Conservation (phyloP, 2,113 vertebrate species). For the Numenius arquata region DNA sequence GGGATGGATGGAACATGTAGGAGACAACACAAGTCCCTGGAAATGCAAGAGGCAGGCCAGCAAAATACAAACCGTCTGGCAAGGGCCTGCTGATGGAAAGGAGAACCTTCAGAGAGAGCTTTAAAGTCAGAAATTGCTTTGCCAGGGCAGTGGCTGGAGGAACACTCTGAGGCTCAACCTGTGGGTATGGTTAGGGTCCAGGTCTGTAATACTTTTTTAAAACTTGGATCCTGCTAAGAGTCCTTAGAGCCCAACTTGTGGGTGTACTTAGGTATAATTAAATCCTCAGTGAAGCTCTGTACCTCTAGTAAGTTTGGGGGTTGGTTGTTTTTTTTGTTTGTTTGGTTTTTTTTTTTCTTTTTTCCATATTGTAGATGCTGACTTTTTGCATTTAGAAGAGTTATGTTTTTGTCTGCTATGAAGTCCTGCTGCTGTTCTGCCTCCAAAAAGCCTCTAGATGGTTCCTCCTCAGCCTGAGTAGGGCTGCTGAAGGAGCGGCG, state of each 20-base stretch:
- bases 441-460: rapidly evolving
- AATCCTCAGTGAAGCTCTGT: background rate
- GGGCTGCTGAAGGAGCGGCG: background rate
- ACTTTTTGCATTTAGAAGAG: background rate
- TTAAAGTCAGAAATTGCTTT: background rate
- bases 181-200: rapidly evolving
- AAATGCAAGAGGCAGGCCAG: background rate
- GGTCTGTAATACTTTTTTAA: background rate
- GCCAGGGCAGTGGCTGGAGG: background rate
- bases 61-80: background rate
- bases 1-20: background rate
- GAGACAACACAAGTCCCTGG: background rate
- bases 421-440: background rate
- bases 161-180: rapidly evolving
- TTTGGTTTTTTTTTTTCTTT: background rate
- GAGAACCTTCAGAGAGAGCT: background rate
- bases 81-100: background rate
- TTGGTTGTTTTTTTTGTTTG: background rate
- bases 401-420: background rate
- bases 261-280: background rate
- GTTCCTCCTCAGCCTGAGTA: background rate
- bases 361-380: background rate
- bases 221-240: background rate
- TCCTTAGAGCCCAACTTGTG: background rate
- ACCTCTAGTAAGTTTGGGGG: background rate